phyloP scores from a whole-genome alignment of 2,113 vertebrate species.

The Danionella cerebrum region DNA sequence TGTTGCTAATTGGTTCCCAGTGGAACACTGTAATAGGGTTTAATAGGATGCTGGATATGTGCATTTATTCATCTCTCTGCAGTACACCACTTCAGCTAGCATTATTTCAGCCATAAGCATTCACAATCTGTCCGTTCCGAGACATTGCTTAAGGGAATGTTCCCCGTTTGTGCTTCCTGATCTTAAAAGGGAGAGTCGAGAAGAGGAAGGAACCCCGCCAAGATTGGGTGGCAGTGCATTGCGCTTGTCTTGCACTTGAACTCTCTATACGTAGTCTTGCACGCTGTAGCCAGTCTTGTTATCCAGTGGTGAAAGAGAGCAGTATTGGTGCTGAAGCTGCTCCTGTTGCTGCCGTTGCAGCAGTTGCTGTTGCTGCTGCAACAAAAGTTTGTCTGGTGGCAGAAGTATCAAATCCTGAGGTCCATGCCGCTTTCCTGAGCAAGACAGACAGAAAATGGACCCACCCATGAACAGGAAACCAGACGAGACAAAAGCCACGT shows the following conservation, averaged over 20 bases:
- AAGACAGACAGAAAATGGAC: conserved; percentile 82
- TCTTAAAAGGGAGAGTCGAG: conserved; percentile 40
- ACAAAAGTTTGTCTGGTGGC: conserved; percentile 64
- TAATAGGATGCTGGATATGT: conserved; percentile 53
- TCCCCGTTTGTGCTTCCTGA: conserved; percentile 66
- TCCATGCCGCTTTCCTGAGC: conserved; percentile 67
- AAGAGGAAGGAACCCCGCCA: conserved; percentile 27
- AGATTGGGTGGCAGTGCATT: neutral
- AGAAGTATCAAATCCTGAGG: conserved; percentile 66
- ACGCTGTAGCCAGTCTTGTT: conserved; percentile 75
- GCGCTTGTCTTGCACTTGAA: neutral
- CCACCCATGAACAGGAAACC: conserved; percentile 80
- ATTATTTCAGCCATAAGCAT: conserved; percentile 38
- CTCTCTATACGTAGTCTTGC: conserved; percentile 86
- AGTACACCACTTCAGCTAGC: conserved; percentile 42
- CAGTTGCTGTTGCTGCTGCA: conserved; percentile 61
- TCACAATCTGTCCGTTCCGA: conserved; percentile 49
- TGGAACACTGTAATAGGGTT: conserved; percentile 50
- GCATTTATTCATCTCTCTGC: conserved; percentile 46
- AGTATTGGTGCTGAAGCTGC: conserved; percentile 69
- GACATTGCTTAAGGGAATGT: conserved; percentile 55
- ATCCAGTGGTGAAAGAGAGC: conserved; percentile 65
- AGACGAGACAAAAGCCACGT: conserved; percentile 82
- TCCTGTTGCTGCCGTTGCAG: conserved; percentile 60
- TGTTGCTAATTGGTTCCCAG: conserved; percentile 57